A percentile compares a stretch with the other conserved stretches of the same genome.
Conservation (phyloP, 2,888 invertebrate genomes). For the Drosophila pseudotakahashii region DNA sequence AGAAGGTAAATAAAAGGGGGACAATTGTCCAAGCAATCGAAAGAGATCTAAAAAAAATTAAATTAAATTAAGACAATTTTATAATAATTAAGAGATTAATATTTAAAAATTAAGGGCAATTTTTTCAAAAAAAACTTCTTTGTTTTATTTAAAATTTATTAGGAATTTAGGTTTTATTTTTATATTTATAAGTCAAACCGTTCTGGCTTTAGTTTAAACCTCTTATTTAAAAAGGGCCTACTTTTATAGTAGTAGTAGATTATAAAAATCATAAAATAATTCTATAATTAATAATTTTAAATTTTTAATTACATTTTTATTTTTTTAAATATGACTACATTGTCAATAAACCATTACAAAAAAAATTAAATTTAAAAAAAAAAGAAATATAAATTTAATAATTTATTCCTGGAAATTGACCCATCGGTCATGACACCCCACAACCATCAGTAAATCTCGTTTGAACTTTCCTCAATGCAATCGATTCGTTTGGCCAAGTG, state of each 20-base stretch:
- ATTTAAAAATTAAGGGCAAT: too few relatives aligned
- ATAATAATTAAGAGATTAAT: too few relatives aligned
- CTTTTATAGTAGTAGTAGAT: too few relatives aligned
- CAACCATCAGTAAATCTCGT: constrained; percentile 1
- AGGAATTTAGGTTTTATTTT: too few relatives aligned
- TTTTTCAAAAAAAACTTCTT: too few relatives aligned
- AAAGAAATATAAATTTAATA: neutral
- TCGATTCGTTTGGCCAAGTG: constrained; percentile 19
- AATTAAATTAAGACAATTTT: neutral
- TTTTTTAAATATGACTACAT: too few relatives aligned
- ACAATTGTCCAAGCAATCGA: neutral
- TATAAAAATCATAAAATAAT: neutral
- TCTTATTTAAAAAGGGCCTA: too few relatives aligned
- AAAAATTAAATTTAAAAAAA: neutral
- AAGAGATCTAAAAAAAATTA: constrained; percentile 5
- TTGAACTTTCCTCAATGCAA: constrained; percentile 55
- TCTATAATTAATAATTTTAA: neutral
- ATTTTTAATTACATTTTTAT: too few relatives aligned
- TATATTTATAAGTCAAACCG: too few relatives aligned
- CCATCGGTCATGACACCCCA: constrained; percentile 9
- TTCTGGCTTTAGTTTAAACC: too few relatives aligned
- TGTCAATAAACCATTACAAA: too few relatives aligned
- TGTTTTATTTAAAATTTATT: too few relatives aligned
- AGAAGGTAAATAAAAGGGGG: constrained; percentile 4
- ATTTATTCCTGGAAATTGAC: neutral